Base-by-base conservation (phyloP, 2,888 invertebrate genomes). In the Euplexia lucipara region DNA sequence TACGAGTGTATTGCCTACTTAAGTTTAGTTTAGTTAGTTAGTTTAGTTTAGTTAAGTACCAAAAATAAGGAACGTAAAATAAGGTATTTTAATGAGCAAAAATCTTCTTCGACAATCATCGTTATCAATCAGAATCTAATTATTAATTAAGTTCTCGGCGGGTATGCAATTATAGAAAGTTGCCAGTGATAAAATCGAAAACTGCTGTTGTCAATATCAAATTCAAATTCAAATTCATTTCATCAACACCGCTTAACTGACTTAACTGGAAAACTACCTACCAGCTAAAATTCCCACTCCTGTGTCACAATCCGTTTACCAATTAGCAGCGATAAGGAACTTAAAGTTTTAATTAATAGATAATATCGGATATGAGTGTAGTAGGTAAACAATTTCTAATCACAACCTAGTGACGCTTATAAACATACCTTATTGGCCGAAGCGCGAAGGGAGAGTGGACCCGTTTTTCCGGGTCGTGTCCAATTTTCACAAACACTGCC, bases 401-500 rank as follows among this genome's bases (percentile, higher is more conserved):
- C 30, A 69, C 70, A 70, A 37, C 9, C 0, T 37, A 62, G 35
- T 61, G 22, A 72, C 37, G 52, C 53, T 60, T 52, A 44, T 49
- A 78, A 69, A 57, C 54, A 77, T 90, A 94, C 94, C 94, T 93
- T n/a, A n/a, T 88, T 91, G 86, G 79, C 86, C 82, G 87, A 89
- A 90, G 83, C 79, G 74, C 85, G 83, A 83, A 89, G 85, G 89
- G 86, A 88, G 88, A 86, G 86, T 76, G 72, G 85, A 89, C 89
- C 90, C 88, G 90, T 88, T 88, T 87, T 89, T 89, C 87, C 89
- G 89, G 89, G 84, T 81, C 74, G 83, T 86, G 87, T 88, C 87
- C 87, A 88, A 86, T 88, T 89, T 89, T 91, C 91, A 91, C 92
- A 90, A 86, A 82, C 88, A 89, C 88, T 86, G 75, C 85, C 79